Conservation (phyloP, 1,140 invertebrate genomes). For the Calycopis cecrops region DNA sequence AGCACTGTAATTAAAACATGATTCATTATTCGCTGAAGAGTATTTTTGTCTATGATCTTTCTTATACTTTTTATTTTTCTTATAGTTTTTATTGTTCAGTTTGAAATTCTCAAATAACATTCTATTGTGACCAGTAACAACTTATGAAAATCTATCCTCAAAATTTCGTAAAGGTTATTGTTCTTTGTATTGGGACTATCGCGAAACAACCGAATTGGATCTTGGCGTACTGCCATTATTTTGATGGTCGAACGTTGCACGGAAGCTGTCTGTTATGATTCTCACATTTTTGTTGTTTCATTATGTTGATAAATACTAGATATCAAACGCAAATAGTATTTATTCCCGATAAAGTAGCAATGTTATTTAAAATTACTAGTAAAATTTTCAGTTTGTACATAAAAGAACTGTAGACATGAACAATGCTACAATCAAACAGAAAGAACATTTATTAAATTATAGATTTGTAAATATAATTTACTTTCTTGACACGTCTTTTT, state of each 20-base stretch:
- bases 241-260: conserved; percentile 54
- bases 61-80: not conserved
- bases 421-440: no score
- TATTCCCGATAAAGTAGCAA: no score
- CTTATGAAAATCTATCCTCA: not conserved
- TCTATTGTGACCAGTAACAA: conserved; percentile 1
- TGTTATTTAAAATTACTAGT: no score
- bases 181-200: conserved; percentile 41
- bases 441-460: no score
- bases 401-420: no score
- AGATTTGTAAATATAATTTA: no score
- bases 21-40: conserved; percentile 8
- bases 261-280: conserved; percentile 28
- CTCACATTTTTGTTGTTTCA: conserved; percentile 21
- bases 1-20: conserved; percentile 7
- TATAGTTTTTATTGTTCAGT: not conserved
- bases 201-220: conserved; percentile 36
- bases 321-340: no score
- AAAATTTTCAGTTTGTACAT: not conserved
- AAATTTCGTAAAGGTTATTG: conserved; percentile 56
- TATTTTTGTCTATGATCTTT: not conserved
- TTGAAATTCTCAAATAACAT: no score
- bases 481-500: no score
- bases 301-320: conserved; percentile 10
- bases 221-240: conserved; percentile 66